Evolutionary conservation across 2,113 vertebrate genomes (phyloP).

Genomic region (Cacatua alba): DNA sequence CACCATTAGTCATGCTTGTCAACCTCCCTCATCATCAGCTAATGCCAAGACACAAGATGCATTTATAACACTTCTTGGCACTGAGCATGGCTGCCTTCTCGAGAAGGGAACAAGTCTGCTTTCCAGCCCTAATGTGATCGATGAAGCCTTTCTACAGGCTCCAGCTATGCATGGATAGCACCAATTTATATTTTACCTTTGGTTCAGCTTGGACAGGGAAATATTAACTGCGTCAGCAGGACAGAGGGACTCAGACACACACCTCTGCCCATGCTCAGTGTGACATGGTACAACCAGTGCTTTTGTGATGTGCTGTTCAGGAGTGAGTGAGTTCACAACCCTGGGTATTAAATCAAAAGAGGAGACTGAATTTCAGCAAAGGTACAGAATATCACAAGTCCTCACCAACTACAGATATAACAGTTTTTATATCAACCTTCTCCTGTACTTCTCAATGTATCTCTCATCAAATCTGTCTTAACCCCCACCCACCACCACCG

Average conservation of each 20-base stretch:
- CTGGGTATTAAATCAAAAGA: background rate
- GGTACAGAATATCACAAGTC: background rate
- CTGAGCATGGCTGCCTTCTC: accelerated
- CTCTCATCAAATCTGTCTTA: background rate
- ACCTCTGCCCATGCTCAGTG: accelerated
- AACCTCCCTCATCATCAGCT: background rate
- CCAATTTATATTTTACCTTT: background rate
- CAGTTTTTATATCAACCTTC: background rate
- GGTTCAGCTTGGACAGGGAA: background rate
- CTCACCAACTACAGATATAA: background rate
- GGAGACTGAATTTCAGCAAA: background rate
- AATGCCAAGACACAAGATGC: background rate
- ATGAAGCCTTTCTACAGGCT: background rate
- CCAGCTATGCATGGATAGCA: background rate
- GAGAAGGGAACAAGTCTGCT: background rate
- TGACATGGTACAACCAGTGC: accelerated
- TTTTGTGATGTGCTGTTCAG: background rate
- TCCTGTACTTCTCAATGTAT: background rate
- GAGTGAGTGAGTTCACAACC: accelerated
- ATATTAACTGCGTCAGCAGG: background rate
- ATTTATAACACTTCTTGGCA: background rate
- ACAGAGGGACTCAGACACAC: background rate
- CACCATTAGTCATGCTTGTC: background rate
- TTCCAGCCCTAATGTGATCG: background rate
- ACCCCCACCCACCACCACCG: background rate